Evolutionary conservation across 2,888 invertebrate genomes (phyloP), one percentile per base, ranked within the genome.

Genomic region (Polydrusus tereticollis): DNA sequence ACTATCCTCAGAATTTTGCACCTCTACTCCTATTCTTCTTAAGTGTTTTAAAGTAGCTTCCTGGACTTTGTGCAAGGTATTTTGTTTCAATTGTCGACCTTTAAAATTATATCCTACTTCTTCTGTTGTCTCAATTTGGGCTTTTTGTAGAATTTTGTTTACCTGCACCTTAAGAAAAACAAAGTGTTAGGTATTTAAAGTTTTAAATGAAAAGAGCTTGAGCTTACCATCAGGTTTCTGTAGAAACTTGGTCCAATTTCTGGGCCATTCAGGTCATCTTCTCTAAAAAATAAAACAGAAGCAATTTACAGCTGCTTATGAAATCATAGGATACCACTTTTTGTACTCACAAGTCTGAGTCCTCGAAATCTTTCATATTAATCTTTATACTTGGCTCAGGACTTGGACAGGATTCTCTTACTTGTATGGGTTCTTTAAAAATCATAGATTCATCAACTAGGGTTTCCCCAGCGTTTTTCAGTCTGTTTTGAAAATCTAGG

Each of bases 171-270:
- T 73, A 78, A 74, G 71, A 1, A 72, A 47, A 58, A 18, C 41
- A 29, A 14, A 59, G 1, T 52, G 6, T 29, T 7, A 8, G 12
- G 14, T 55, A 55, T 21, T n/a, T 50, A 33, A 8, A 20, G 10
- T 47, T 12, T 23, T 47, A 10, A 20, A 47, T 47, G 10, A 43
- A 5, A 43, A 4, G 26, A 12, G 20, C 21, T 47, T 23, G 2
- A 18, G 79, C 83, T 85, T 84, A 90, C 90, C 87, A 93, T 89
- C 70, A 92, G 89, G 86, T 92, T 92, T 79, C 91, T 90, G 79
- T 92, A 92, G 82, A 92, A 90, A 2, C 91, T 92, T 89, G 90
- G 90, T 74, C 91, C 91, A 77, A 90, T 87, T 82, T 89, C 89
- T 23, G 89, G 87, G 52, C 80, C 80, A 29, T 83, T 83, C 1